Evolutionary conservation across 2,113 vertebrate species (phyloP).

Genomic region (Tetrao urogallus): DNA sequence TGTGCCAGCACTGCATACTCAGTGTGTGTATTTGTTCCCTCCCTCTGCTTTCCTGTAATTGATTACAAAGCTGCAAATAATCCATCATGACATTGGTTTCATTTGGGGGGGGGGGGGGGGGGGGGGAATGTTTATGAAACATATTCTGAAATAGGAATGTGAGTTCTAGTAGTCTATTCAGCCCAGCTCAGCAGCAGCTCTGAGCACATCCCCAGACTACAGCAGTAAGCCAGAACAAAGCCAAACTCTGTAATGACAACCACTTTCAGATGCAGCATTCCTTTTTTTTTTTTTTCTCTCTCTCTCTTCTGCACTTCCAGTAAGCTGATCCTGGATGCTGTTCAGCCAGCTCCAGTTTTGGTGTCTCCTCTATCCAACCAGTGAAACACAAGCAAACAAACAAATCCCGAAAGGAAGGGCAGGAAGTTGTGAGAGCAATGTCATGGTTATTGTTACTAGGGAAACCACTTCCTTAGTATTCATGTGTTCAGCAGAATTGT

Average conservation of each 20-base stretch:
- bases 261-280: not conserved
- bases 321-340: constrained; percentile 15
- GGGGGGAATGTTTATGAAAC: not conserved
- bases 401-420: constrained; percentile 66
- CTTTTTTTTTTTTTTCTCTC: not conserved
- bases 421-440: constrained; percentile 67
- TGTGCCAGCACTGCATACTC: not conserved
- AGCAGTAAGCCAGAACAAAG: constrained; percentile 12
- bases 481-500: constrained; percentile 72
- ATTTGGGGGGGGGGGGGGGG: not conserved
- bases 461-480: constrained; percentile 81
- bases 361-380: constrained; percentile 45
- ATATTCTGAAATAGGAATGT: not conserved
- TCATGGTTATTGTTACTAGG: constrained; percentile 79
- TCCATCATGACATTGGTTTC: not conserved
- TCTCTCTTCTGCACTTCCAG: not conserved
- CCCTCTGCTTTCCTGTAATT: not conserved
- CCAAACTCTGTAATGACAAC: not conserved
- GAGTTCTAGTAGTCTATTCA: not conserved
- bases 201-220: not conserved
- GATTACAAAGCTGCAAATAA: not conserved
- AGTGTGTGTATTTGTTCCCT: not conserved
- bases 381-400: constrained; percentile 68
- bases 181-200: not conserved
- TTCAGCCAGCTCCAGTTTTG: constrained; percentile 33